These are phyloP conservation scores for Nemopilema nomurai DNA, from an alignment of 30 jellyfish, hydroid and myxozoan genomes.

Conservation along the genomic window DNA sequence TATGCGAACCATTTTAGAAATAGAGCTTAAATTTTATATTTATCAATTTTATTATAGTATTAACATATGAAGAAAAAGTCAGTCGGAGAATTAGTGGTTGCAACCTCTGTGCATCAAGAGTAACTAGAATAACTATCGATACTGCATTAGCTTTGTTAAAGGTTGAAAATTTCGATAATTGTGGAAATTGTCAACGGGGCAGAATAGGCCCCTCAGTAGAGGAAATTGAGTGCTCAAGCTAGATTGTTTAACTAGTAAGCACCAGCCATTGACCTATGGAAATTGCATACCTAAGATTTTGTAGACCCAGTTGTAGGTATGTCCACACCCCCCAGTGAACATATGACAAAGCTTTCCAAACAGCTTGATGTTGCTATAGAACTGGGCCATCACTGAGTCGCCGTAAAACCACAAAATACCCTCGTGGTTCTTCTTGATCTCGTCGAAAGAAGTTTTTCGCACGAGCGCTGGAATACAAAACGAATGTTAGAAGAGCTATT, in stretches of 20 bases:
- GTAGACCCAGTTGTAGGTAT: slow-evolving; percentile 80
- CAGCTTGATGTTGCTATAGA: slow-evolving; percentile 40
- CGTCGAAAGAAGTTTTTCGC: neutral
- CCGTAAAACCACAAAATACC: slow-evolving; percentile 77
- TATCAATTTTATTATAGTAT: no score
- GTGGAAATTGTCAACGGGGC: no score
- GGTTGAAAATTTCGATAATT: no score
- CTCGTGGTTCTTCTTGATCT: slow-evolving; percentile 17
- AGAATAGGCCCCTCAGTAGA: no score
- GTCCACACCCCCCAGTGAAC: slow-evolving; percentile 68
- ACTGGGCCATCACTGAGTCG: slow-evolving; percentile 86
- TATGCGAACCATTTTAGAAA: no score
- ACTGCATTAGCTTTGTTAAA: no score
- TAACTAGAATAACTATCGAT: no score
- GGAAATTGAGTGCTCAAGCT: no score
- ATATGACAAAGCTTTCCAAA: slow-evolving; percentile 56
- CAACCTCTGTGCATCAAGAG: no score
- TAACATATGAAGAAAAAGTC: no score
- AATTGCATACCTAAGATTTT: slow-evolving; percentile 43
- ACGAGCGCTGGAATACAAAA: neutral
- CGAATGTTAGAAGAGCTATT: neutral
- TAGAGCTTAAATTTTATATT: no score
- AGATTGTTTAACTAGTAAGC: neutral
- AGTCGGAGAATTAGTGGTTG: no score
- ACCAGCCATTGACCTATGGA: neutral